Conservation (phyloP, 2,113 vertebrate species). For the Ptilorrhoa leucosticta region DNA sequence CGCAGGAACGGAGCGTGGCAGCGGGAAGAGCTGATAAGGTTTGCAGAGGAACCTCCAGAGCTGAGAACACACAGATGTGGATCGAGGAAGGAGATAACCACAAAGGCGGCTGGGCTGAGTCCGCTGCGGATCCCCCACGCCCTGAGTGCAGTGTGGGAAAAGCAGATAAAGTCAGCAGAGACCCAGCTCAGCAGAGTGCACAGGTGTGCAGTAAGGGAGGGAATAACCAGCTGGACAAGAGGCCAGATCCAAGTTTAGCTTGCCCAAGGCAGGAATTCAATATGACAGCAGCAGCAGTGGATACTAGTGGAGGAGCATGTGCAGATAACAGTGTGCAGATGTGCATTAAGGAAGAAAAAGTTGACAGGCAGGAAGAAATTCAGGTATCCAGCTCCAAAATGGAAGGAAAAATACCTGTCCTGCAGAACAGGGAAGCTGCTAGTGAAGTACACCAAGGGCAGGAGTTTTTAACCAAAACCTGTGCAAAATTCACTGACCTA, state of each 20-base stretch:
- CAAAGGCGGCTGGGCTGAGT: background rate
- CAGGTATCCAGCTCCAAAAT: background rate
- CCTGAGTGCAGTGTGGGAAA: background rate
- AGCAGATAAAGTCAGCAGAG: background rate
- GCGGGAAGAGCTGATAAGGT: background rate
- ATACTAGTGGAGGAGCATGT: background rate
- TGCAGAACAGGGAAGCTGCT: background rate
- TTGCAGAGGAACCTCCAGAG: background rate
- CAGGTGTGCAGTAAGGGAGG: background rate
- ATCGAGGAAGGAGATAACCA: background rate
- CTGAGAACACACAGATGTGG: background rate
- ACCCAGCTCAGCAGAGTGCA: background rate
- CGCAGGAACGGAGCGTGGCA: background rate
- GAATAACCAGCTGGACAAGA: background rate
- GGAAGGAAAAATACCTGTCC: background rate
- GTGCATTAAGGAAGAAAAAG: background rate
- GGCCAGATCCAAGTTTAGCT: background rate
- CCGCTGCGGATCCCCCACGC: background rate
- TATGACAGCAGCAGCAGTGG: background rate
- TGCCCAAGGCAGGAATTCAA: background rate
- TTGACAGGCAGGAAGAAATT: background rate
- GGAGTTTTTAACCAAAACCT: slow-evolving; percentile 75
- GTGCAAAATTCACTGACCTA: slow-evolving; percentile 71
- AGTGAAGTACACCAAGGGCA: background rate
- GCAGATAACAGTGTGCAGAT: background rate